Base-by-base conservation (phyloP, 92 coral and sea anemone genomes). In the Porites cylindrica region DNA sequence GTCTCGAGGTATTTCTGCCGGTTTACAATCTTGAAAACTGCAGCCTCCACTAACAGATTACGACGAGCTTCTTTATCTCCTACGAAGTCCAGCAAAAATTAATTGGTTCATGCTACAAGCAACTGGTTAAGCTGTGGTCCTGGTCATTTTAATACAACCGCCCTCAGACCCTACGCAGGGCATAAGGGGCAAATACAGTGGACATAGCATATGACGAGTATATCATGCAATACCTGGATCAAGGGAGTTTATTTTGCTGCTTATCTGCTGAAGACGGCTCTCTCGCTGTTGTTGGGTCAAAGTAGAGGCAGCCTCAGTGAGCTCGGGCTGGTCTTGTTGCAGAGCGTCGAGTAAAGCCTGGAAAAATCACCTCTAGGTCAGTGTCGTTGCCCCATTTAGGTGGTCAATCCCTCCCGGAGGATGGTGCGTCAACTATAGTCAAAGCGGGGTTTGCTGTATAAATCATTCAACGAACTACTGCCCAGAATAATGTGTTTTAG, bases 221-320 rank as follows among this genome's bases (percentile, higher is more conserved):
- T 29, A 19, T 1, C 21, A 0, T 4, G 5, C 24, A 76, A 52
- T 81, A 97, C 99, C 96, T 66, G 89, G 70, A 75, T 93, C 93
- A 23, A 93, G 80, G 14, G 78, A 78, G 26, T 78, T 80, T 11
- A 90, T 93, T 66, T 92, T 97, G 16, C 23, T 72, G 60, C 85
- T 95, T 9, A 97, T 91, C 80, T 90, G 90, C 20, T 88, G 91
- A 29, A 97, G 60, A 56, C 98, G 88, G 73, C 78, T 92, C 77
- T 93, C 98, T 79, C 99, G 85, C 58, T 95, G 97, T 76, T 97
- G 98, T 52, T 92, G 96, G 29, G 99, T 93, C 98, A 96, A 90
- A 66, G 93, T 87, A 21, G 87, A 89, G n/a, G 92, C 96, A 11
- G 92, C 85, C 8, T 86, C 92, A 7, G 85, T 54, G 56, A 92